These are phyloP conservation scores for Cetonia aurata DNA, from an alignment of 2,888 invertebrate genomes.

Conservation along the genomic window DNA sequence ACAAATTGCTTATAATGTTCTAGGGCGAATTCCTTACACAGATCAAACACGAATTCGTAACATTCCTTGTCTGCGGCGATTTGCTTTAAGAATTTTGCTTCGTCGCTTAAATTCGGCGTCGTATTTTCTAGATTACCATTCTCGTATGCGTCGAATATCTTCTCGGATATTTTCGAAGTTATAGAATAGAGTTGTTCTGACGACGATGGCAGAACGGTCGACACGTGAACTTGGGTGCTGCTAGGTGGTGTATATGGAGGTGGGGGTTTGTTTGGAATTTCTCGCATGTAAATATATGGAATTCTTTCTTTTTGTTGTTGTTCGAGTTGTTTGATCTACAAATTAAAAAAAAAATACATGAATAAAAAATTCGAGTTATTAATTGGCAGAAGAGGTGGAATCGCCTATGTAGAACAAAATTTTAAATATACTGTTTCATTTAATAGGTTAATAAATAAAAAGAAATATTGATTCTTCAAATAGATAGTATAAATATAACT, in stretches of 20 bases:
- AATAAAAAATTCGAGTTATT: constrained; percentile 9
- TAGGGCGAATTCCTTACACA: constrained; percentile 72
- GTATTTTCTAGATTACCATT: constrained; percentile 58
- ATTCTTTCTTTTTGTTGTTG: constrained; percentile 69
- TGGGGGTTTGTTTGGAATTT: constrained; percentile 82
- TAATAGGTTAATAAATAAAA: no score
- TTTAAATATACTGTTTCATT: no score
- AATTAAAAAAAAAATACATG: constrained; percentile 41
- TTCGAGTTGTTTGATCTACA: constrained; percentile 73
- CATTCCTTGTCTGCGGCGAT: constrained; percentile 65
- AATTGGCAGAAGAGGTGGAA: no score
- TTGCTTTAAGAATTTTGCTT: constrained; percentile 44
- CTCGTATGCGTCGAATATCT: constrained; percentile 66
- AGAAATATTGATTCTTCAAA: no score
- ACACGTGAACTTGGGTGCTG: constrained; percentile 54
- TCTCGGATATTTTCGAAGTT: constrained; percentile 65
- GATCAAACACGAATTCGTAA: constrained; percentile 72
- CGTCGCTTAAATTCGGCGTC: constrained; percentile 59
- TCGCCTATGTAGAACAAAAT: no score
- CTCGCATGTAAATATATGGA: constrained; percentile 72
- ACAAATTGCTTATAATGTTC: constrained; percentile 68
- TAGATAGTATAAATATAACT: no score
- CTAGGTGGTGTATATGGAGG: constrained; percentile 80
- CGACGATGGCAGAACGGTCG: constrained; percentile 64
- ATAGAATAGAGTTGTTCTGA: constrained; percentile 67